Evolutionary conservation across 2,888 invertebrate genomes (phyloP).

Genomic region (Netelia melanura): DNA sequence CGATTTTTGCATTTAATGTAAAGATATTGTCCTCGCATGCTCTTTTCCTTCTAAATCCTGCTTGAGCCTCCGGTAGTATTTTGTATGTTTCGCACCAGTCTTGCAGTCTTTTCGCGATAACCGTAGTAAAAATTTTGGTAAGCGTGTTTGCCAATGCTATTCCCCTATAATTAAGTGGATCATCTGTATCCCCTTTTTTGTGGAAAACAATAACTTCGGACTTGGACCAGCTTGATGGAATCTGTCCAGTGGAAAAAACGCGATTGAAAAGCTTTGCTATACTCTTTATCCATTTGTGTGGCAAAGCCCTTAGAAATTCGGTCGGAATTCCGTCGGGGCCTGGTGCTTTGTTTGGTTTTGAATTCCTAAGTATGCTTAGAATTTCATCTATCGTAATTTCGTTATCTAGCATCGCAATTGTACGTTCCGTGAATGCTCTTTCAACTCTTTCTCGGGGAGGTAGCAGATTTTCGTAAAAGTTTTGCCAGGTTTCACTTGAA

Average conservation of each 20-base stretch:
- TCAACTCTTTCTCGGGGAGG: constrained; percentile 1
- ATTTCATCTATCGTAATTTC: constrained; percentile 5
- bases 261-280: constrained; percentile 59
- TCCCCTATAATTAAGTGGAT: constrained; percentile 73
- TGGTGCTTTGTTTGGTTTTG: constrained; percentile 65
- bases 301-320: constrained; percentile 49
- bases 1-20: constrained; percentile 15
- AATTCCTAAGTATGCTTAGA: background rate
- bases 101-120: constrained; percentile 65
- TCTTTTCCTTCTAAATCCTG: constrained; percentile 59
- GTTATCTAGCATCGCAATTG: constrained; percentile 3
- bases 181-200: constrained; percentile 72
- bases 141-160: constrained; percentile 73
- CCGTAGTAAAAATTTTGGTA: constrained; percentile 71
- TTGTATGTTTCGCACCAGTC: constrained; percentile 58
- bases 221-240: constrained; percentile 62
- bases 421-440: background rate
- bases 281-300: constrained; percentile 16
- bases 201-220: constrained; percentile 70
- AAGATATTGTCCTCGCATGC: constrained; percentile 64
- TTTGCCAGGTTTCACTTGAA: background rate
- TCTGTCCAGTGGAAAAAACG: constrained; percentile 42
- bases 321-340: constrained; percentile 67
- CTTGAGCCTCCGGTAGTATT: constrained; percentile 66
- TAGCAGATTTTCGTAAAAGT: background rate